Base-by-base conservation (phyloP, 2,113 vertebrate species). In the Macquaria australasica region DNA sequence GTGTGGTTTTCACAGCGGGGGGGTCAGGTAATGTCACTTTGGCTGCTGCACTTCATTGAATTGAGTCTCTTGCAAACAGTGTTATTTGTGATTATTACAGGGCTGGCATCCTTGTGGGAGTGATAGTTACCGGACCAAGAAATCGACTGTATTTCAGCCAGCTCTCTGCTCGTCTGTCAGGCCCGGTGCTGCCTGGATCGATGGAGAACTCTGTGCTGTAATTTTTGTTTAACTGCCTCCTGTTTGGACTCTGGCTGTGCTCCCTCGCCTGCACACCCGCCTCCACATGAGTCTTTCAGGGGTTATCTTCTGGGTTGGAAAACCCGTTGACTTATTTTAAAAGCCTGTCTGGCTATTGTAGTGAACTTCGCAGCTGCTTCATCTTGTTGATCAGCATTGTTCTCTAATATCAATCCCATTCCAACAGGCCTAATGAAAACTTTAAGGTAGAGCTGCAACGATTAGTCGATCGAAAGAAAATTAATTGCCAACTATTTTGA, bases 21-120 rank as follows among this genome's bases (percentile, higher is more conserved):
- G 11, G 64, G 56, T 76, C 75, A 23, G 14, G 4, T 53, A 23
- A 84, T 68, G 70, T 78, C 68, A n/a, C 70, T 74, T 45, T 60
- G 79, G 21, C 74, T 23, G 25, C 76, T 60, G 56, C 66, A 58
- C 87, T 71, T 88, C 67, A 67, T n/a, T 68, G 50, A 86, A 69
- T 83, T 21, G 62, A 73, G 69, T 77, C 76, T 14, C 68, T 51
- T 51, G 28, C 67, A 70, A 86, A 80, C 80, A 68, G 39, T 80
- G 80, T 77, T 83, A 77, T 86, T 83, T 83, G 53, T 77, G 83
- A 83, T 83, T 64, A 80, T 89, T 80, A 77, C 72, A 28, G 72
- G 18, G 34, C 12, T 51, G 6, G 45, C 8, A 23, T 79, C 55
- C 20, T 7, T 18, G 62, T 59, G 77, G 83, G 62, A 77, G 63